Conservation (phyloP, 2,113 vertebrate species). For the Sinocyclocheilus maitianheensis region DNA sequence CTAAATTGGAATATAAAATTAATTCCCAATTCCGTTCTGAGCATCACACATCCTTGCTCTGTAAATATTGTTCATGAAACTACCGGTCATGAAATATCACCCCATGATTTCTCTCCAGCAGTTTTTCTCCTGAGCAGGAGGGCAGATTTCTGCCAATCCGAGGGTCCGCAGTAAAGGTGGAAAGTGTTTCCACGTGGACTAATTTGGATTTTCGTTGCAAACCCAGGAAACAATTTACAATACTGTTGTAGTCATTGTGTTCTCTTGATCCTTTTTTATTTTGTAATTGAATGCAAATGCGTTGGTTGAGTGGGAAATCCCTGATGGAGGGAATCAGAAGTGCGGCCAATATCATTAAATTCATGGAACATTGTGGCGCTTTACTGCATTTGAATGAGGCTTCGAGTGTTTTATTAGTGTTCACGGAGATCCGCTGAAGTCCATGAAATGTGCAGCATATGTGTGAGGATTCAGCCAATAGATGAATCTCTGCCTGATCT, state of each 20-base stretch:
- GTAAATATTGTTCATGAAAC: neutral
- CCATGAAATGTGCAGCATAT: neutral
- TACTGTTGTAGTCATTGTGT: neutral
- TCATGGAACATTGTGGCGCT: neutral
- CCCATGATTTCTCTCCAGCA: neutral
- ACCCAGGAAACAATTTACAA: neutral
- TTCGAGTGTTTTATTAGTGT: constrained; percentile 15
- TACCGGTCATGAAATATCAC: neutral
- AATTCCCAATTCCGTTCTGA: neutral
- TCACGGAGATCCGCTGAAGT: neutral
- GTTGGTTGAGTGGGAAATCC: neutral
- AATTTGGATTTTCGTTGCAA: neutral
- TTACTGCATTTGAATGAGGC: neutral
- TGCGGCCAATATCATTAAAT: constrained; percentile 10
- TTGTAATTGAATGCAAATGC: constrained; percentile 17
- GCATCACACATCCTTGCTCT: neutral
- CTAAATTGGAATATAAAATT: neutral
- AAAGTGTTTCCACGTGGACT: constrained; percentile 18
- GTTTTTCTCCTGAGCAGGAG: neutral
- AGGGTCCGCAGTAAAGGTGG: neutral
- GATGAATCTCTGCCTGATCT: neutral
- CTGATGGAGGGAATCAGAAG: constrained; percentile 6
- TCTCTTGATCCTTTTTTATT: constrained; percentile 11
- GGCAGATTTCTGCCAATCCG: neutral
- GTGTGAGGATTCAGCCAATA: neutral